Percentiles rank a stretch among this genome's conserved stretches.
phyloP scores from a whole-genome alignment of 2,888 invertebrate species.

The Xanthia togata region DNA sequence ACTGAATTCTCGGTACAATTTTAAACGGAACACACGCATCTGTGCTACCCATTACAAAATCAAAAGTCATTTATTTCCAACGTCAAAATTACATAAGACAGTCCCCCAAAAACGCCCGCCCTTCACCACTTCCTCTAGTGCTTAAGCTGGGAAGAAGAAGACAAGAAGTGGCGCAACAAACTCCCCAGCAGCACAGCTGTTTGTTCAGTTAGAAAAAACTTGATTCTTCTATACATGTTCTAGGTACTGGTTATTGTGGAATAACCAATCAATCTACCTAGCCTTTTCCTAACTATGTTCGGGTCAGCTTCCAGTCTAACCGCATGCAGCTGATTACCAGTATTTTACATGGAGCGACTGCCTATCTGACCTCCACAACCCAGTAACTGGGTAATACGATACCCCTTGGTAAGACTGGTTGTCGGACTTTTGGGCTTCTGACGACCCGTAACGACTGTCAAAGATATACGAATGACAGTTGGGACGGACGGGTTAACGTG shows the following conservation, averaged over 20 bases:
- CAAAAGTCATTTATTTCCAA: too few species aligned
- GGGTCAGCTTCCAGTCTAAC: background rate
- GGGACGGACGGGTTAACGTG: background rate
- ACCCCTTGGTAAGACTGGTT: background rate
- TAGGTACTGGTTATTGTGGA: background rate
- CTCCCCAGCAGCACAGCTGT: too few species aligned
- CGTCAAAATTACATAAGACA: too few species aligned
- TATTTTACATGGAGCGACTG: background rate
- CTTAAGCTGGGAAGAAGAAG: too few species aligned
- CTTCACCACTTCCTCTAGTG: too few species aligned
- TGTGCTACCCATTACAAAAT: background rate
- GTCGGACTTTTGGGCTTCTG: background rate
- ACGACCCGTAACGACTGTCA: background rate
- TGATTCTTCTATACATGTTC: too few species aligned
- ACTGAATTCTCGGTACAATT: slow-evolving; percentile 1
- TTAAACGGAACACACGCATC: background rate
- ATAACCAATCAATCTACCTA: background rate
- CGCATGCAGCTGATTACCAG: background rate
- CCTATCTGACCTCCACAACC: too few species aligned
- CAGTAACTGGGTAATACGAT: background rate
- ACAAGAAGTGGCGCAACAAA: too few species aligned
- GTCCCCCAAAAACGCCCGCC: too few species aligned
- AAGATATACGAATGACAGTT: background rate
- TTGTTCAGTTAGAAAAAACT: too few species aligned
- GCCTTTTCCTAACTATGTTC: too few species aligned